Base-by-base conservation (phyloP, 2,888 invertebrate species). In the Drosophila ustulata region DNA sequence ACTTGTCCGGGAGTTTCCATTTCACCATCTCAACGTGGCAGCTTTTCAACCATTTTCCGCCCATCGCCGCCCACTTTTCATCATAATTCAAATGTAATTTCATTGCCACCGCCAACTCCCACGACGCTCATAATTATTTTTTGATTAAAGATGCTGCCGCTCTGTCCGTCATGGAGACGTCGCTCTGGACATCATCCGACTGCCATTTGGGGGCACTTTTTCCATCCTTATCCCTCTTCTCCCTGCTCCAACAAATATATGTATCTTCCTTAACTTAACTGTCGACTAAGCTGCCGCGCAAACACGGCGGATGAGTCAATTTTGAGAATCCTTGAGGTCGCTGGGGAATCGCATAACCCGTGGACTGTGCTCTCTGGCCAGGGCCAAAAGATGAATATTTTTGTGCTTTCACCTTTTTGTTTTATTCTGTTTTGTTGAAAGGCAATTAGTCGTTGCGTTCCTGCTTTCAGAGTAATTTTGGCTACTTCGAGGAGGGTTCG, bases 51-150 rank as follows among this genome's bases (percentile, higher is more conserved):
- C 63, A 80, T 79, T 84, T 53, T 56, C 57, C 58, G 46, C 50
- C 46, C 25, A 43, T 8, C 11, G 26, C 53, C 30, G 13, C 59
- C 63, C 57, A 49, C 43, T 30, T 63, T 52, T 61, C 45, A 68
- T 70, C 89, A 85, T 86, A 86, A 89, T 89, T 89, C 80, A 89
- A 89, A 89, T 80, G 80, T 88, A 82, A 88, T 86, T 86, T 88
- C 69, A 78, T 73, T 71, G 75, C 68, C 67, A 68, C 52, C 68
- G 52, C 47, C 63, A 77, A 69, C 71, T 85, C 79, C 83, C 88
- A 52, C 63, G 87, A 75, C 75, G 70, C 76, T 77, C 89, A 82
- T 89, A 89, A 88, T 88, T 89, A 89, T 89, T 87, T 89, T 88
- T 89, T 88, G 90, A 89, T 88, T 88, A 89, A 89, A 88, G 85